Percentiles rank a stretch among this genome's conserved stretches.
These are phyloP conservation scores for Tenualosa thibaudeaui DNA, from an alignment of 2,797 vertebrate genomes.

Conservation along the genomic window DNA sequence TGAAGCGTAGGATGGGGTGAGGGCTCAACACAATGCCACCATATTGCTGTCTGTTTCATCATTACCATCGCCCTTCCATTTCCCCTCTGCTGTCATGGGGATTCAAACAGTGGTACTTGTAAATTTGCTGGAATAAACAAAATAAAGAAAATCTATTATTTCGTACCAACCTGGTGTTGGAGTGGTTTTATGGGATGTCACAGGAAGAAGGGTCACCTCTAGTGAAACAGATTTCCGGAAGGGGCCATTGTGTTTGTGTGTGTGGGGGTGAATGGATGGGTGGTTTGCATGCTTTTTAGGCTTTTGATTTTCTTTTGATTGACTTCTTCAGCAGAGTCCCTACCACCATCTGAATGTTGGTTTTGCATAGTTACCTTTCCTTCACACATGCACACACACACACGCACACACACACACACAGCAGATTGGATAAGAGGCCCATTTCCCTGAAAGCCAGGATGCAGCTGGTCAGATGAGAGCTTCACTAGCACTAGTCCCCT, in stretches of 20 bases:
- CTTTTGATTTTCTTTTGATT: no score
- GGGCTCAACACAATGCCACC: constrained; percentile 24
- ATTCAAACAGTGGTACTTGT: constrained; percentile 68
- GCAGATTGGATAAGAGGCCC: not conserved
- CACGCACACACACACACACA: not conserved
- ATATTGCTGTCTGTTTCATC: constrained; percentile 42
- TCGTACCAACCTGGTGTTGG: constrained; percentile 61
- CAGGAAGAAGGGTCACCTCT: not conserved
- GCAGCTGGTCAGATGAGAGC: not conserved
- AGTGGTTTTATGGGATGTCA: not conserved
- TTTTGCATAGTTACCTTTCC: not conserved
- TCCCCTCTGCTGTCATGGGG: constrained; percentile 57
- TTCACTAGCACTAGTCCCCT: not conserved
- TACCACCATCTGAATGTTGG: not conserved
- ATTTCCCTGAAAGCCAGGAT: not conserved
- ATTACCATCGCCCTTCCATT: constrained; percentile 42
- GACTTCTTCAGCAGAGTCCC: no score
- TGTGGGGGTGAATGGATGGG: not conserved
- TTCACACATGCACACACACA: not conserved
- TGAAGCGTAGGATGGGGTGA: not conserved
- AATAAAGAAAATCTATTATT: constrained; percentile 79
- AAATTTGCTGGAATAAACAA: constrained; percentile 80
- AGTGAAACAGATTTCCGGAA: not conserved
- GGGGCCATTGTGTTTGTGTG: not conserved
- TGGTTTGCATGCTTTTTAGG: no score